A percentile compares a stretch with the other conserved stretches of the same genome.
These are phyloP conservation scores for Leucophenga varia DNA, from an alignment of 1,140 invertebrate genomes.

Conservation along the genomic window DNA sequence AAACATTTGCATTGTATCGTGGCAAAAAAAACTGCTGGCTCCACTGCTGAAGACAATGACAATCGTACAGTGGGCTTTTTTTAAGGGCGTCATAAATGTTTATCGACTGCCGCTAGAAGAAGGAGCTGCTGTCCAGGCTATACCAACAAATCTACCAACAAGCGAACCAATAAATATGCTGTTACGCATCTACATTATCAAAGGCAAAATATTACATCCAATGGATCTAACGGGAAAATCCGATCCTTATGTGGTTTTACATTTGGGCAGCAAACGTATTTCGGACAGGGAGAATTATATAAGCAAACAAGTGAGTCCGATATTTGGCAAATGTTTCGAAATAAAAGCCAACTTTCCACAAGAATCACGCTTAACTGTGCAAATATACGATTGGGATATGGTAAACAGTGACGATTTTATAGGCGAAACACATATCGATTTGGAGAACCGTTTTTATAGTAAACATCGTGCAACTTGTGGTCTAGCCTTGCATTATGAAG, in stretches of 20 bases:
- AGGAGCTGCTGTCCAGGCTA: slow-evolving; percentile 77
- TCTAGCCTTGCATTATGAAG: slow-evolving; percentile 77
- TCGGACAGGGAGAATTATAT: slow-evolving; percentile 89
- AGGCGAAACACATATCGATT: slow-evolving; percentile 87
- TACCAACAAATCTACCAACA: slow-evolving; percentile 81
- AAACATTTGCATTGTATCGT: slow-evolving; percentile 81
- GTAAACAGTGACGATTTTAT: slow-evolving; percentile 87
- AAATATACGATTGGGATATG: slow-evolving; percentile 87
- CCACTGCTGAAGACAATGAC: slow-evolving; percentile 84
- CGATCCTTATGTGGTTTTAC: slow-evolving; percentile 84
- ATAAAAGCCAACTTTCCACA: slow-evolving; percentile 89
- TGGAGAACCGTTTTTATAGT: slow-evolving; percentile 90
- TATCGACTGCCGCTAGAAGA: slow-evolving; percentile 82
- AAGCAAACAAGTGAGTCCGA: slow-evolving; percentile 87
- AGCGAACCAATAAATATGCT: slow-evolving; percentile 88
- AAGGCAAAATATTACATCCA: slow-evolving; percentile 85
- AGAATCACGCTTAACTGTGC: slow-evolving; percentile 80
- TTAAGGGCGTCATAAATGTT: slow-evolving; percentile 86
- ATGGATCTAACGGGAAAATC: slow-evolving; percentile 91
- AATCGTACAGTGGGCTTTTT: slow-evolving; percentile 83
- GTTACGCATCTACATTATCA: slow-evolving; percentile 84
- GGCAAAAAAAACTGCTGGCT: slow-evolving; percentile 83
- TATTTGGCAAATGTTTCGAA: slow-evolving; percentile 91
- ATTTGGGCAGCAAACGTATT: slow-evolving; percentile 77
- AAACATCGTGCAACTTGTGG: slow-evolving; percentile 84